Conservation (phyloP, 2,888 invertebrate species). For the Branchipolynoe longqiensis region DNA sequence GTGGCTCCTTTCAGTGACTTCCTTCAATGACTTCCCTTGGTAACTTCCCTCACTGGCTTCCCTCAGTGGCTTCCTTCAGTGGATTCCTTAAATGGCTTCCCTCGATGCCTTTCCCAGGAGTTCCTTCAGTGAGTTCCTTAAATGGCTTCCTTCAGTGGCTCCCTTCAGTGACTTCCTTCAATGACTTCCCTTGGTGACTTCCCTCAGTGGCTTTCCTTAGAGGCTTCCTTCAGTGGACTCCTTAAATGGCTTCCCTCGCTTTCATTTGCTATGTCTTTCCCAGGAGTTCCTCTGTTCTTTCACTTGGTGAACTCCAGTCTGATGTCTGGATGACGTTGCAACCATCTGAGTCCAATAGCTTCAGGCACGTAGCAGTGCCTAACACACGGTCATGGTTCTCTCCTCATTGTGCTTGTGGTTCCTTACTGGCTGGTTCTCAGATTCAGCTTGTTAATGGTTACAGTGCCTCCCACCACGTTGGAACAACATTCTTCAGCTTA, state of each 20-base stretch:
- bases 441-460: too few species aligned
- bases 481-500: too few species aligned
- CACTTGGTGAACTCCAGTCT: background rate
- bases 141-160: background rate
- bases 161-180: background rate
- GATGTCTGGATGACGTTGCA: too few species aligned
- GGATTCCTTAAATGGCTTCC: background rate
- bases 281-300: background rate
- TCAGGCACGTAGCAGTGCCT: too few species aligned
- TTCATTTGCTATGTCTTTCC: too few species aligned
- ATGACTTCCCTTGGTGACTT: background rate
- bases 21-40: background rate
- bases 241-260: background rate
- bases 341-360: too few species aligned
- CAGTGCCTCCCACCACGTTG: too few species aligned
- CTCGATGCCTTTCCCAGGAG: too few species aligned
- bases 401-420: too few species aligned
- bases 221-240: background rate
- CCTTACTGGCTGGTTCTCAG: too few species aligned
- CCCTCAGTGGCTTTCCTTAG: background rate
- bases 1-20: background rate
- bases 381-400: too few species aligned
- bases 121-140: background rate
- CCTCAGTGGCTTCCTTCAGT: background rate
- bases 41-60: conserved; percentile 8